A percentile compares a stretch with the other conserved stretches of the same genome.
Evolutionary conservation across 2,888 invertebrate genomes (phyloP).

Genomic region (Salpingus planirostris): DNA sequence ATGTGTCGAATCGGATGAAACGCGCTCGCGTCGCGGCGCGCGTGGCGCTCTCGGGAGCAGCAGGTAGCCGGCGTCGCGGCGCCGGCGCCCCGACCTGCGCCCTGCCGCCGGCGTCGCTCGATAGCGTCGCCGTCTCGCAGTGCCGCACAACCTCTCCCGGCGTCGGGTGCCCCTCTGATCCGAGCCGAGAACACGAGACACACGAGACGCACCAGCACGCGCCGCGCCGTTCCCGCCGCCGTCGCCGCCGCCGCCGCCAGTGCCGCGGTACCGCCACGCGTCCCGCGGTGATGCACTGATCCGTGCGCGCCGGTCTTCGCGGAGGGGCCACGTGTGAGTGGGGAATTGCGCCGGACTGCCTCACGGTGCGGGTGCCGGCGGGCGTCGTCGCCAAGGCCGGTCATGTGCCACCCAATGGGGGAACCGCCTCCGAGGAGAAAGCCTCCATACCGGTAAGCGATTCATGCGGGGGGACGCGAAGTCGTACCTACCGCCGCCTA

Average conservation of each 20-base stretch:
- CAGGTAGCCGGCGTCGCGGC: conserved; percentile 37
- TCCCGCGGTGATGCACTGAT: conserved; percentile 31
- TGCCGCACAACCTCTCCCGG: conserved; percentile 41
- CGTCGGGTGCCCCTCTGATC: conserved; percentile 38
- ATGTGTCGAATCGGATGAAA: too few relatives aligned
- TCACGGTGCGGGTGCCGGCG: conserved; percentile 44
- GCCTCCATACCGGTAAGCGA: conserved; percentile 41
- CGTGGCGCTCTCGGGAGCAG: conserved; percentile 36
- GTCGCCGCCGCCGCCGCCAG: conserved; percentile 6
- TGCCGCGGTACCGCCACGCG: conserved; percentile 15
- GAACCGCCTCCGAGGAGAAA: conserved; percentile 43
- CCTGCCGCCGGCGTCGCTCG: conserved; percentile 39
- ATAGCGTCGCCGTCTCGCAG: conserved; percentile 38
- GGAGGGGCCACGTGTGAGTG: conserved; percentile 39
- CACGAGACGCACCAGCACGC: not conserved
- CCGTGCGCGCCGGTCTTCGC: conserved; percentile 28
- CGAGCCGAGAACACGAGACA: conserved; percentile 22
- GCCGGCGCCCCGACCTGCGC: conserved; percentile 39
- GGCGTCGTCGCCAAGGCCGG: conserved; percentile 42
- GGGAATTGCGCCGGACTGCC: conserved; percentile 37
- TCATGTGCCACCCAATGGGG: conserved; percentile 44
- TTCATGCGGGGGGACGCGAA: too few relatives aligned
- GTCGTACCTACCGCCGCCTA: too few relatives aligned
- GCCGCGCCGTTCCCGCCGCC: not conserved
- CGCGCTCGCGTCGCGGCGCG: too few relatives aligned